Percentiles rank a stretch among this genome's conserved stretches.
Conservation (phyloP, 2,888 invertebrate species). For the Argynnis bischoffii region DNA sequence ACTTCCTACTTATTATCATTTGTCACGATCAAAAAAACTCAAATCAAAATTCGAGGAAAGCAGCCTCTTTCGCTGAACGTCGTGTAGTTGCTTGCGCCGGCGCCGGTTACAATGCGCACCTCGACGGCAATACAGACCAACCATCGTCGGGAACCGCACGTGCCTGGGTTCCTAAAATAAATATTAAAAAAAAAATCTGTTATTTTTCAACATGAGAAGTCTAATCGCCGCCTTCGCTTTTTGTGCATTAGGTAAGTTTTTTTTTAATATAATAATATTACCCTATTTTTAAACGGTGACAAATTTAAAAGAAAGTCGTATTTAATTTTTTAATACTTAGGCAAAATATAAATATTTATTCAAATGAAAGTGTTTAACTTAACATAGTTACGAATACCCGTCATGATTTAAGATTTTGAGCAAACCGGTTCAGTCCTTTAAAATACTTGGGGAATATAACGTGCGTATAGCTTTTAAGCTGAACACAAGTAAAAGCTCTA, state of each 20-base stretch:
- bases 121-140: constrained; percentile 67
- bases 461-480: constrained; percentile 23
- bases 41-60: constrained; percentile 32
- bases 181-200: constrained; percentile 47
- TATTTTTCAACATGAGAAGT: constrained; percentile 62
- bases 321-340: background rate
- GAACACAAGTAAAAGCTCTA: constrained; percentile 31
- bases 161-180: constrained; percentile 48
- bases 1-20: constrained; percentile 10
- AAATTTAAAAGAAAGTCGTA: background rate
- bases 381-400: background rate
- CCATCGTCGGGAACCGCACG: constrained; percentile 72
- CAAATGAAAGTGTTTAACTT: background rate
- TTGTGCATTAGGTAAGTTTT: constrained; percentile 66
- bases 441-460: constrained; percentile 4
- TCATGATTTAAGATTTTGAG: background rate
- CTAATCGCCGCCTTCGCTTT: constrained; percentile 59
- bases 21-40: constrained; percentile 16
- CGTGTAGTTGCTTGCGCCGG: constrained; percentile 40
- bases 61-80: constrained; percentile 33
- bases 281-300: background rate
- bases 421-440: background rate
- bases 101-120: constrained; percentile 54
- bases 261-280: constrained; percentile 2
- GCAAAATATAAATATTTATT: too few species aligned